These are phyloP conservation scores for Microcebus ravelobensis DNA, from an alignment of 2,113 vertebrate species.

Conservation along the genomic window DNA sequence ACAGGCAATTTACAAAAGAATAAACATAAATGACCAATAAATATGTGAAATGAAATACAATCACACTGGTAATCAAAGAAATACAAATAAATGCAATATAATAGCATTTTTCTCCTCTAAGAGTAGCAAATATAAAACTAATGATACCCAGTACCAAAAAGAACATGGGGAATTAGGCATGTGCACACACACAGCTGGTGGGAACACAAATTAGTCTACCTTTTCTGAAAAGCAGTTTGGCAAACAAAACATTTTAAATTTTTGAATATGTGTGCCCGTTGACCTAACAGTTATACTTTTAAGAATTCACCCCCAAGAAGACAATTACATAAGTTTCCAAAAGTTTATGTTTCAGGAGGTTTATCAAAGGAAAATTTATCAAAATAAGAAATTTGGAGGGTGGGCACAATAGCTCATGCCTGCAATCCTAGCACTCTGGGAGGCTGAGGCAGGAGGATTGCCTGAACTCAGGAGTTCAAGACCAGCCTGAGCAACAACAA, in stretches of 20 bases:
- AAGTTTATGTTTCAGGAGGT: neutral
- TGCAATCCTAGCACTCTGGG: too few species aligned
- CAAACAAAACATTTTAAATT: neutral
- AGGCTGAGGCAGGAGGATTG: too few species aligned
- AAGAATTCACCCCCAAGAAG: neutral
- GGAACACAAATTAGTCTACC: neutral
- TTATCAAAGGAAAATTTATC: neutral
- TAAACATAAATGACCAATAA: neutral
- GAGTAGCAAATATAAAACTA: neutral
- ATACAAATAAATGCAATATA: neutral
- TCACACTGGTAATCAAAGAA: neutral
- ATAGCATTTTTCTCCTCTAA: neutral
- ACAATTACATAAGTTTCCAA: neutral
- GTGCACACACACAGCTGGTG: rapidly evolving
- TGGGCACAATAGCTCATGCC: too few species aligned
- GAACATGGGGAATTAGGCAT: too few species aligned
- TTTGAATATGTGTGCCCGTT: neutral
- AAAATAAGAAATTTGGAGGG: neutral
- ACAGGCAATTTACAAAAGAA: neutral
- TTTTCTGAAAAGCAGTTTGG: neutral
- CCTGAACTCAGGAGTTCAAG: too few species aligned
- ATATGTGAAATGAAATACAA: neutral
- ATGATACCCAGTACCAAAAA: rapidly evolving
- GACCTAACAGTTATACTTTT: neutral
- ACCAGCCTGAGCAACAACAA: too few species aligned